Base-by-base conservation (phyloP, 2,797 vertebrate species). In the Eremophila alpestris region DNA sequence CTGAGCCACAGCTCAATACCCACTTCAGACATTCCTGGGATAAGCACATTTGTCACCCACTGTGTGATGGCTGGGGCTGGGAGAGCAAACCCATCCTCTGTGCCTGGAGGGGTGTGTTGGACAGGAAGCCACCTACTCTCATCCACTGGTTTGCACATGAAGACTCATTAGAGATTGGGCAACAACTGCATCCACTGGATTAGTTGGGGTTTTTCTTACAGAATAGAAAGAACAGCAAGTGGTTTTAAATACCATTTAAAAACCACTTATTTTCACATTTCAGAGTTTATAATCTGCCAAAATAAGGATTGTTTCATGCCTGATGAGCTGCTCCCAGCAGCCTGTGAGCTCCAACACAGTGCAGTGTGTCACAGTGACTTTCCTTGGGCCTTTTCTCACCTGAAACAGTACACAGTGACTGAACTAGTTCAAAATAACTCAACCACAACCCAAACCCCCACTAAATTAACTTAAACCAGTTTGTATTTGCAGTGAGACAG, bases 401-500 rank as follows among this genome's bases (percentile, higher is more conserved):
- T 89, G 59, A 70, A 34, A 68, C 19, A 82, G 52, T 34, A 69
- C 20, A 62, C 12, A 29, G 51, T 9, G 40, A 41, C 13, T 17
- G 14, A 83, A 54, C 11, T 12, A 51, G 54, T n/a, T 48, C 7
- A 48, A 83, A 13, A 77, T 71, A 78, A 1, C 2, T 22, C 59
- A 51, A 5, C 3, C 12, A 54, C 48, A 20, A 11, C 20, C 38
- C 45, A 7, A 48, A 48, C 1, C 12, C 2, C 26, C 17, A 40
- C 45, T 60, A 60, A 67, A 64, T 7, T 22, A 68, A 68, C 16
- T 60, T 46, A 70, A 94, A 68, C 40, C 76, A 87, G 27, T 18
- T 83, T 91, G 62, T 54, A 30, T 89, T 91, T 91, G 60, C 81
- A 87, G 65, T 71, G 93, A 94, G 73, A 88, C 76, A 90, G 11